Base-by-base conservation (phyloP, 2,888 invertebrate species). In the Oxycera nigricornis region DNA sequence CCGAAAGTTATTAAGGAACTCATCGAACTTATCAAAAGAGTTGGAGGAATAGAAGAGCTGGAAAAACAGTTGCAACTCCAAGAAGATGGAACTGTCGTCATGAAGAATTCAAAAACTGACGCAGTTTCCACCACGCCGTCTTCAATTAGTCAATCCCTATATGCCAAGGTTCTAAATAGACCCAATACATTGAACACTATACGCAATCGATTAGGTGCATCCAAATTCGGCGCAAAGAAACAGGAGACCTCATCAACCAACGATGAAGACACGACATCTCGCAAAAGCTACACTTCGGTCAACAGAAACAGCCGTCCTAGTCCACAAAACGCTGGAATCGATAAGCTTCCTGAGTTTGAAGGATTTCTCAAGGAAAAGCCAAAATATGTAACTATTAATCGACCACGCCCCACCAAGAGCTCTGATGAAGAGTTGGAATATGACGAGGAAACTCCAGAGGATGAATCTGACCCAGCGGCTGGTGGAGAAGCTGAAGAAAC, bases 31-130 rank as follows among this genome's bases (percentile, higher is more conserved):
- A 94, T 95, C 78, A 94, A 91, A 82, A 94, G 94, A 89, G 92
- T 94, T 74, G 94, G 94, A 89, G 95, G 95, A 17, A 90, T 95
- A 1, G 95, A 95, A 81, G 92, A 95, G 81, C 83, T 95, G 17
- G 95, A 95, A 83, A 94, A 92, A 80, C 94, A 94, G 76, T 84
- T 94, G 17, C 85, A 87, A 28, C 81, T 87, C 4, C 88, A 89
- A 78, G 88, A 87, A 7, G 88, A 88, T 31, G 88, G 86, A 84
- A 62, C 88, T 84, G 83, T 88, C 0, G 82, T 86, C 0, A 82
- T 83, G 31, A 87, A 87, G 72, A 84, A 86, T 0, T 83, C 83
- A 55, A 86, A 86, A 0, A 83, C 79, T 7, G 81, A 83, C 24
- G 80, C 79, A 52, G 78, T 83, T 0, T 83, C 84, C 7, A 89